These are phyloP conservation scores for Acanthisitta chloris DNA, from an alignment of 2,113 vertebrate genomes.

Conservation along the genomic window DNA sequence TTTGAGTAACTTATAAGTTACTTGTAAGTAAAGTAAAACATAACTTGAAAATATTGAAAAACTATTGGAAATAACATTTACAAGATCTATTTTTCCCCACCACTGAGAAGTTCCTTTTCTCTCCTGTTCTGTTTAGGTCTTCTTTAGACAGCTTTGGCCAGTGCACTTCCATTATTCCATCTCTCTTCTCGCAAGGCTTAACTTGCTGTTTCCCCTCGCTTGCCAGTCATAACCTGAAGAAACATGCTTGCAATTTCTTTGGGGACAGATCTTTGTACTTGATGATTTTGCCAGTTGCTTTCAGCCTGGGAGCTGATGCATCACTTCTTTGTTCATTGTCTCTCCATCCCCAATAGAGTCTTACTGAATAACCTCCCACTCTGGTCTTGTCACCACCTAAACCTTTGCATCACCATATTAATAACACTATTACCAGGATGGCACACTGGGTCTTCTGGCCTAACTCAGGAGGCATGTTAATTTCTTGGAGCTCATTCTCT, in stretches of 20 bases:
- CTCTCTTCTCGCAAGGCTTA: neutral
- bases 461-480: neutral
- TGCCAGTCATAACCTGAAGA: neutral
- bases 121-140: neutral
- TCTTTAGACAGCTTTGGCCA: neutral
- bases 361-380: neutral
- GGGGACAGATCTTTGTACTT: neutral
- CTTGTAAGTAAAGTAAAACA: too few species aligned
- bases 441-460: neutral
- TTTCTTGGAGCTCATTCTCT: neutral
- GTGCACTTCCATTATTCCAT: neutral
- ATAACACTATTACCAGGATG: fast-evolving
- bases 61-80: neutral
- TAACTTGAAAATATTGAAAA: neutral
- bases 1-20: too few species aligned
- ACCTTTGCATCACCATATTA: neutral
- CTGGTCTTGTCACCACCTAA: neutral
- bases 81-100: neutral
- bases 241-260: neutral
- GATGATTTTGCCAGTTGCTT: neutral
- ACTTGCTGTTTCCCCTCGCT: neutral
- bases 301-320: neutral
- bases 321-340: neutral
- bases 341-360: neutral
- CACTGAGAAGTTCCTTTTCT: neutral